Evolutionary conservation across 2,113 vertebrate species (phyloP).

Genomic region (Ahaetulla prasina): DNA sequence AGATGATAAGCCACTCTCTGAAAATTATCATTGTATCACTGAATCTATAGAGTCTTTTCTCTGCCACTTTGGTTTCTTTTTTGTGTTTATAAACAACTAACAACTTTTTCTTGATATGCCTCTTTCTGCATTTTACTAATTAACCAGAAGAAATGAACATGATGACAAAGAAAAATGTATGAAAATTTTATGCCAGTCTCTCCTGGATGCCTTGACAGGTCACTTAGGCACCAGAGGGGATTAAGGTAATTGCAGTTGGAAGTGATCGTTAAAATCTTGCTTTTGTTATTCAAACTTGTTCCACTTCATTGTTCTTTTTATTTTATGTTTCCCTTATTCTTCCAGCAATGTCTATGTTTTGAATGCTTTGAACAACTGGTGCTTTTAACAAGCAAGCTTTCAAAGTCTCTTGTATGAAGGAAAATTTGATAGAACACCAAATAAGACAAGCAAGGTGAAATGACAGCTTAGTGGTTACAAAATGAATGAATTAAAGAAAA

Average conservation of each 20-base stretch:
- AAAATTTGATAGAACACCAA: slow-evolving; percentile 9
- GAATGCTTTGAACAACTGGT: slow-evolving; percentile 35
- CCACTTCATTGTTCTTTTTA: slow-evolving; percentile 15
- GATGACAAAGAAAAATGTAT: slow-evolving; percentile 5
- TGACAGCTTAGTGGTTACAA: background rate
- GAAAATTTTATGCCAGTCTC: slow-evolving; percentile 28
- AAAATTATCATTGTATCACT: background rate
- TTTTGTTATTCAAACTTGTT: slow-evolving; percentile 47
- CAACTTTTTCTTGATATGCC: background rate
- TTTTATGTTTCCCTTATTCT: slow-evolving; percentile 20
- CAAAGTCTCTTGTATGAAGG: slow-evolving; percentile 44
- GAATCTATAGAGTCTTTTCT: background rate
- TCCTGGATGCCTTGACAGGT: slow-evolving; percentile 56
- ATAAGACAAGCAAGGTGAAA: slow-evolving; percentile 7
- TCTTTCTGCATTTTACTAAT: slow-evolving; percentile 10
- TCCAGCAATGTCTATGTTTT: slow-evolving; percentile 29
- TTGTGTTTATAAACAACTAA: background rate
- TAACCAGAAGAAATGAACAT: slow-evolving; percentile 18
- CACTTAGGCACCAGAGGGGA: slow-evolving; percentile 51
- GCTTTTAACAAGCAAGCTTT: slow-evolving; percentile 28
- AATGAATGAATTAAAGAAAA: background rate
- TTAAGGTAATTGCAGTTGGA: slow-evolving; percentile 51
- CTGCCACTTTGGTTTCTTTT: background rate
- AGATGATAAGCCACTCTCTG: background rate
- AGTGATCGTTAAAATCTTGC: slow-evolving; percentile 47